phyloP scores from a whole-genome alignment of 2,888 invertebrate species.

The Drosophila setosimentum region DNA sequence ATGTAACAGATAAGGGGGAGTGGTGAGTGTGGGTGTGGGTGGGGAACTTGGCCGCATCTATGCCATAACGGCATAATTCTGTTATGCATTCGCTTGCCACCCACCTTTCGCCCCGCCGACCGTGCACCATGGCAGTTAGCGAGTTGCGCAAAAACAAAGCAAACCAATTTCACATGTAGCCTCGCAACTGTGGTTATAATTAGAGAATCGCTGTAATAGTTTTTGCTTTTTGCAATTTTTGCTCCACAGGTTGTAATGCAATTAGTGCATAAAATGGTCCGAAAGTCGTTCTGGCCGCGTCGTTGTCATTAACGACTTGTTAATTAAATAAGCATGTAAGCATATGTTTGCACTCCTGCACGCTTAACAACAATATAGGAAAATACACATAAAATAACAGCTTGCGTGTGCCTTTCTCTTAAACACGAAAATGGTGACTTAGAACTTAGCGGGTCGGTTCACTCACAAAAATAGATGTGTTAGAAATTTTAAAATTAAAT shows the following conservation, averaged over 20 bases:
- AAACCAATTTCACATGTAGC: conserved; percentile 46
- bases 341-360: conserved; percentile 24
- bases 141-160: conserved; percentile 34
- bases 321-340: conserved; percentile 69
- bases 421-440: neutral
- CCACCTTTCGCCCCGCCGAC: conserved; percentile 3
- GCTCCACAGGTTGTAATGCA: conserved; percentile 74
- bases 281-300: conserved; percentile 25
- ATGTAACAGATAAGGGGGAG: neutral
- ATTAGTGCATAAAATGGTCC: conserved; percentile 65
- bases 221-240: conserved; percentile 38
- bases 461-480: neutral
- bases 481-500: no score
- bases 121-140: conserved; percentile 6
- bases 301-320: conserved; percentile 58
- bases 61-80: conserved; percentile 47
- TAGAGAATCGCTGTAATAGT: conserved; percentile 35
- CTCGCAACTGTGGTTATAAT: conserved; percentile 13
- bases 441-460: neutral
- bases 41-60: conserved; percentile 31
- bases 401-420: conserved; percentile 10
- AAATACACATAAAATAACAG: neutral
- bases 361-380: neutral
- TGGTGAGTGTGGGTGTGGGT: neutral
- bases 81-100: conserved; percentile 37